These are phyloP conservation scores for Prunella strophiata DNA, from an alignment of 2,797 vertebrate genomes.

Conservation along the genomic window DNA sequence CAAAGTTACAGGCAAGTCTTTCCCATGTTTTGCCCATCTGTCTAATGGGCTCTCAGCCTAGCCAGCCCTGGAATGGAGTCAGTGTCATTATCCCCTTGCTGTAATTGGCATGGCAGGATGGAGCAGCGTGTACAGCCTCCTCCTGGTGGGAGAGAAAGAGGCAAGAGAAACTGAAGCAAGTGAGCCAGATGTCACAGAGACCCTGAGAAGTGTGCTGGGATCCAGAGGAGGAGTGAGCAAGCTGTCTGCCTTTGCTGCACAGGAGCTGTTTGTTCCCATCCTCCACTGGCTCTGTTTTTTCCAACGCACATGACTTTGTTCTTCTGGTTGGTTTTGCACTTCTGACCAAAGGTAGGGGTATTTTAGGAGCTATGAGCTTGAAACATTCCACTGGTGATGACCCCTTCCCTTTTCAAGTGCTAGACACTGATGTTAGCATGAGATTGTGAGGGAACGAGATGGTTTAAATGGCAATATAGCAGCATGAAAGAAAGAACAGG, in stretches of 20 bases:
- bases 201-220: conserved; percentile 19
- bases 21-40: conserved; percentile 33
- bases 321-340: neutral
- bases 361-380: neutral
- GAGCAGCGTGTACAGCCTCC: conserved; percentile 39
- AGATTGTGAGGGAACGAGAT: neutral
- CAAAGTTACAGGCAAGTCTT: conserved; percentile 16
- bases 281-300: neutral
- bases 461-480: neutral
- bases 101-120: conserved; percentile 60
- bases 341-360: neutral
- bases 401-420: neutral
- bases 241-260: neutral
- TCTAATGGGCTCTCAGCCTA: conserved; percentile 25
- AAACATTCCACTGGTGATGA: neutral
- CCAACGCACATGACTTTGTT: neutral
- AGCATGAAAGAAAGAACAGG: neutral
- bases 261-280: neutral
- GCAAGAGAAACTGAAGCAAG: conserved; percentile 23
- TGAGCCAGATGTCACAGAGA: conserved; percentile 53
- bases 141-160: conserved; percentile 40
- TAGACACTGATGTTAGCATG: neutral
- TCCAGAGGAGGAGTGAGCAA: conserved; percentile 24
- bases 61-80: conserved; percentile 27
- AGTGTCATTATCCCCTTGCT: conserved; percentile 49